A percentile compares a stretch with the other conserved stretches of the same genome.
Conservation (phyloP, 1,140 invertebrate species). For the Solen grandis region DNA sequence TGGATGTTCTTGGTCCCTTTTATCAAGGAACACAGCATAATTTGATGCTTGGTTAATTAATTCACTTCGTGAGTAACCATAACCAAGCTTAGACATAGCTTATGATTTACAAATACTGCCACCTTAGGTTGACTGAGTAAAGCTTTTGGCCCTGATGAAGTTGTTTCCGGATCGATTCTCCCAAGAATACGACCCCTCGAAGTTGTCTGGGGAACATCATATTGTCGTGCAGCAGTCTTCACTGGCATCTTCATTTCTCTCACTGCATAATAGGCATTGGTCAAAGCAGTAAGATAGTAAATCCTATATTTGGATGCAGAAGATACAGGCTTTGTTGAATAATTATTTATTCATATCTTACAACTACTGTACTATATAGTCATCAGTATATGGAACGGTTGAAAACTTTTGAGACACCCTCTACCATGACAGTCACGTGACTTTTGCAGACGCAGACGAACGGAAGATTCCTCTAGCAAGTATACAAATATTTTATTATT, state of each 20-base stretch:
- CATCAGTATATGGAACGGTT: too few relatives aligned
- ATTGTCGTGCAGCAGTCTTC: conserved; percentile 10
- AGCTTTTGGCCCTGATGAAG: background rate
- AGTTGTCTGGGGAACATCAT: conserved; percentile 26
- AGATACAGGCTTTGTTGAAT: too few relatives aligned
- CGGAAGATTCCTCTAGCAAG: too few relatives aligned
- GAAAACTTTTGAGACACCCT: too few relatives aligned
- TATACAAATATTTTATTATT: too few relatives aligned
- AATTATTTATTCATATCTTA: too few relatives aligned
- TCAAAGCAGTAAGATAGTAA: too few relatives aligned
- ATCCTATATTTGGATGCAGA: too few relatives aligned
- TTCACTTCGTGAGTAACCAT: conserved; percentile 32
- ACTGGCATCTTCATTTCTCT: conserved; percentile 24
- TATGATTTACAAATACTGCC: conserved; percentile 31
- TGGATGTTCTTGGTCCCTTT: too few relatives aligned
- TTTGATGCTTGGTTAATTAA: background rate
- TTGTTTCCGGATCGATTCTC: conserved; percentile 15
- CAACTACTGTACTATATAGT: too few relatives aligned
- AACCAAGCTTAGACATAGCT: conserved; percentile 10
- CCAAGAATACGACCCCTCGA: conserved; percentile 5
- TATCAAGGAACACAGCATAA: conserved; percentile 2
- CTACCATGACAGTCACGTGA: too few relatives aligned
- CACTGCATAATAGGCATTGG: conserved; percentile 15
- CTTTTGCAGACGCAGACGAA: too few relatives aligned
- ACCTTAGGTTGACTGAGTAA: conserved; percentile 8